Base-by-base conservation (phyloP, 2,888 invertebrate genomes). In the Polymixis lichenea region DNA sequence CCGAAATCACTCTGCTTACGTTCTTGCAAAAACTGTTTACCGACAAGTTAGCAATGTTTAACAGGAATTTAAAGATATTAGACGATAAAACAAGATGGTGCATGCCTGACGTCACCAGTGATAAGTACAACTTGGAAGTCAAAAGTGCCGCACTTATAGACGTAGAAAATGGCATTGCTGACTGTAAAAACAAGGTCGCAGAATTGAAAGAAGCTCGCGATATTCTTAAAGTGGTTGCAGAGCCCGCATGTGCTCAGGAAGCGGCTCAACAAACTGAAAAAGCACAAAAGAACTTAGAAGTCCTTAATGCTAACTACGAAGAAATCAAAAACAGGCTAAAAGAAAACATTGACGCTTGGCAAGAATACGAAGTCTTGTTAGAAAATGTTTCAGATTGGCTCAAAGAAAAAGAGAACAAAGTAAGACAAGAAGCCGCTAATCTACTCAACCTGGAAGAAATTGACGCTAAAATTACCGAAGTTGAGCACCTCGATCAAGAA, bases 61-160 rank as follows among this genome's bases (percentile, higher is more conserved):
- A 98, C 88, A 97, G 99, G 87, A 98, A 98, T 91, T 97, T 99
- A 17, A 97, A 97, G 70, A 98, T 98, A 2, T 97, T 98, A 84
- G 98, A 98, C 82, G 99, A 99, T 90, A 99, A 99, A 94, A 98
- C 99, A 1, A 97, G 97, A 22, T 99, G 99, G 99, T 99, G 99
- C 92, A 97, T 98, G 89, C 98, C 99, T 0, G 99, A 99, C 91
- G 97, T 98, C 1, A 98, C 98, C 53, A 99, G 98, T 90, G 99
- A 99, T 91, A 98, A 98, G 92, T 99, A 99, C 92, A 99, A 99
- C 91, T 97, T 99, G 49, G 99, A 99, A 96, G 98, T 99, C 0
- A 99, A 99, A 95, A 97, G 98, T 88, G 98, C 98, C 1, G 98
- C 98, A 0, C 92, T 99, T 55, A 96, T 96, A 77, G 98, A 99